Evolutionary conservation across 1,140 invertebrate species (phyloP), one percentile per base, ranked within the genome.

Genomic region (Bombus picipes): DNA sequence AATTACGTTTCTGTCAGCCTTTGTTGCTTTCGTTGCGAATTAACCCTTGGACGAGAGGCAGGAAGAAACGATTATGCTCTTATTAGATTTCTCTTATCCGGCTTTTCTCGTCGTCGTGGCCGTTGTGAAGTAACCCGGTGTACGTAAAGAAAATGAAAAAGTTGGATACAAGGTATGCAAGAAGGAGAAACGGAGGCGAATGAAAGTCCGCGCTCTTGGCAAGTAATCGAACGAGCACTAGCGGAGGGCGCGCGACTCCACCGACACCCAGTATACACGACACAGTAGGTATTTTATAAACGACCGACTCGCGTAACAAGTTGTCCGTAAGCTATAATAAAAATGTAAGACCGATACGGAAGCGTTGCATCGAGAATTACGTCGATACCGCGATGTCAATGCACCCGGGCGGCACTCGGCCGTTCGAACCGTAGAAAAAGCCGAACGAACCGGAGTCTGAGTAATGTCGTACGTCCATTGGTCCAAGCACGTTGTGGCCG

Each of bases 401-500:
- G 84, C 84, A 85, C 84, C 71, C 79, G 65, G 68, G n/a, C 39
- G 41, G 39, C 37, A 22, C 22, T n/a, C 22, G 12, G 32, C 65
- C 59, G 79, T 43, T 68, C 59, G 34, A 47, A 37, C 9, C 34
- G 77, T 81, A 82, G 89, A 90, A 89, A 89, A 88, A 87, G 68
- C n/a, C 85, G 76, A 53, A 83, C 37, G 47, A 81, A 53, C 57
- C 47, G 37, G 65, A 39, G 62, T 74, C 22, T 83, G 81, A 89
- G 81, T 84, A 87, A 90, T 85, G 81, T 82, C 57, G 86, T 57
- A 22, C 87, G 77, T 78, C 32, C 68, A 41, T 59, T 37, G 88
- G 84, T 74, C 81, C 81, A 76, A 75, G 81, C 41, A 41, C 81
- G 84, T 89, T 90, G 85, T 90, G 87, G 88, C 85, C 28, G 72